Evolutionary conservation across 2,888 invertebrate genomes (phyloP), one percentile per base, ranked within the genome.

Genomic region (Ischnus inquisitorius): DNA sequence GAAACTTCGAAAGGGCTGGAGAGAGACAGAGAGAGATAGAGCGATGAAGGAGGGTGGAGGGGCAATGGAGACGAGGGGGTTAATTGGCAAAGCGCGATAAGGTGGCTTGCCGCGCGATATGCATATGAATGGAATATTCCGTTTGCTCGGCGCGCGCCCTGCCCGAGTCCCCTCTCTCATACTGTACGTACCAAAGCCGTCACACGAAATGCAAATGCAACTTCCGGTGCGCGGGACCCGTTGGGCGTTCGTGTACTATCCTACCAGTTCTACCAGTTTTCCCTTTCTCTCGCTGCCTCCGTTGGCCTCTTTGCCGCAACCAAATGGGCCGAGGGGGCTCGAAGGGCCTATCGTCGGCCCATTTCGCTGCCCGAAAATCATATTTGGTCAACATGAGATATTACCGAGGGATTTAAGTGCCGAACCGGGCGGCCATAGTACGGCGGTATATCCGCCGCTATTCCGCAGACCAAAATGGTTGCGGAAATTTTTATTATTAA

Each of bases 81-180:
- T 91, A 91, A 92, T 92, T 92, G 91, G 89, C 83, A 89, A 90
- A 90, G 89, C 86, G 88, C 89, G 91, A 92, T 91, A 91, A 91
- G 90, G 89, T 88, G 86, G 87, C 81, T 88, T 83, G 86, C 83
- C 88, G 86, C 88, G 85, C 88, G 89, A 91, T 91, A 91, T 91
- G 90, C 91, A 91, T 91, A 90, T 89, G 90, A 92, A 91, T 91
- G 87, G 87, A 89, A 88, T 89, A 89, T 89, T 90, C 87, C 88
- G 88, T 89, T 91, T 88, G 89, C 85, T 57, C 82, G 86, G 85
- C 67, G 76, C 67, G 76, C 43, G 67, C 65, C 74, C 64, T 16
- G 64, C 64, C 48, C 64, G 51, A 39, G 64, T 60, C n/a, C 60
- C 22, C 48, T 28, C 64, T 64, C 39, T 34, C 48, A 14, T 39